A percentile compares a stretch with the other conserved stretches of the same genome.
Evolutionary conservation across 2,888 invertebrate genomes (phyloP).

Genomic region (Ypsolopha sequella): DNA sequence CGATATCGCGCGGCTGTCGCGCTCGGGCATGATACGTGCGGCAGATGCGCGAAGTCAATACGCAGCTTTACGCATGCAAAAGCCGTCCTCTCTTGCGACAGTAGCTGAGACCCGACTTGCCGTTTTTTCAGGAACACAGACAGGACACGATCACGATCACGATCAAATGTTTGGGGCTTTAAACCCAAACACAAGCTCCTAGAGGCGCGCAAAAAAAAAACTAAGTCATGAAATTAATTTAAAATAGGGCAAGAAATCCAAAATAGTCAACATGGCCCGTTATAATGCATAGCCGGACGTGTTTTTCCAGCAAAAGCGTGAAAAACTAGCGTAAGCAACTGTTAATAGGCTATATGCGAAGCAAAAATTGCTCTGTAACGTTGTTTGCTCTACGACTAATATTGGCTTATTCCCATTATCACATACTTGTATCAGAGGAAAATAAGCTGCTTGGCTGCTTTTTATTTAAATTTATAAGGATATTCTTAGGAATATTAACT

Average conservation of each 20-base stretch:
- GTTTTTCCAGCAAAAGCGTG: conserved; percentile 15
- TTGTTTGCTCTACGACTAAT: conserved; percentile 60
- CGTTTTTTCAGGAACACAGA: too few species aligned
- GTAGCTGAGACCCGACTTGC: too few species aligned
- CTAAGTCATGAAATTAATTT: background rate
- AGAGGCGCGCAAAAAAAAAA: too few species aligned
- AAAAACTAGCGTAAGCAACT: conserved; percentile 22
- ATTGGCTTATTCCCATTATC: conserved; percentile 54
- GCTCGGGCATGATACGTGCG: too few species aligned
- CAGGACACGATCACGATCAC: too few species aligned
- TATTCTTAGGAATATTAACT: background rate
- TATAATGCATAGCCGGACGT: background rate
- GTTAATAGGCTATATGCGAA: conserved; percentile 67
- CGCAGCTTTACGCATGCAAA: too few species aligned
- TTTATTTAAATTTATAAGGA: background rate
- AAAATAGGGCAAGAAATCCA: background rate
- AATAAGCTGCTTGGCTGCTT: background rate
- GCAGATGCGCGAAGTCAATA: too few species aligned
- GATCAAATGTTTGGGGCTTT: too few species aligned
- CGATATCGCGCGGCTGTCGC: too few species aligned
- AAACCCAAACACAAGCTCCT: too few species aligned
- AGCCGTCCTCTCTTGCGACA: too few species aligned
- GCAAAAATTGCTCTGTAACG: conserved; percentile 67
- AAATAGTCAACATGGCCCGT: background rate
- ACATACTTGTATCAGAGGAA: conserved; percentile 29